Evolutionary conservation across 2,797 vertebrate genomes (phyloP).

Genomic region (Silurus lanzhouensis): DNA sequence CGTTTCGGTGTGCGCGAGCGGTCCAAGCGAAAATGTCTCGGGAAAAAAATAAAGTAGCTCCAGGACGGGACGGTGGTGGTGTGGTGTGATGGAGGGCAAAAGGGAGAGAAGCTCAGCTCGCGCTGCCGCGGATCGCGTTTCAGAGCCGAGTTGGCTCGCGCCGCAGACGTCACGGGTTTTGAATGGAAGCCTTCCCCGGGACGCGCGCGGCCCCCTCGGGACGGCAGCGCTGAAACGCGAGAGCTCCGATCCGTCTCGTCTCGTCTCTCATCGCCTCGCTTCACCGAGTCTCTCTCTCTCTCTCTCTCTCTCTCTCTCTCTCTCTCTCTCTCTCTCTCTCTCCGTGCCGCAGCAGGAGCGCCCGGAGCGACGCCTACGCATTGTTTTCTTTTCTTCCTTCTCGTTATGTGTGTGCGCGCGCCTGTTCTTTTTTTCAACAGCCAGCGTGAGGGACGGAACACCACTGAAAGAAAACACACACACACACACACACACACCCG

Average conservation of each 20-base stretch:
- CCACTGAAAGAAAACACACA: neutral
- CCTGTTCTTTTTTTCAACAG: neutral
- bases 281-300: slow-evolving; percentile 56
- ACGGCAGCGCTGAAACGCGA: slow-evolving; percentile 76
- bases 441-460: slow-evolving; percentile 5
- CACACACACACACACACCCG: neutral
- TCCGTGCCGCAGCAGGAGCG: slow-evolving; percentile 69
- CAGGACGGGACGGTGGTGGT: no score
- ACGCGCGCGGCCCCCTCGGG: slow-evolving; percentile 69
- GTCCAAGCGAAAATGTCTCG: slow-evolving; percentile 15
- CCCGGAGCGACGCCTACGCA: slow-evolving; percentile 62
- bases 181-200: slow-evolving; percentile 75
- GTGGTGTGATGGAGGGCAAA: slow-evolving; percentile 59
- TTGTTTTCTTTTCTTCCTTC: slow-evolving; percentile 43
- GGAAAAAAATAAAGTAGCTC: no score
- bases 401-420: neutral
- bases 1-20: neutral
- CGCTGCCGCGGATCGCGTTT: slow-evolving; percentile 72
- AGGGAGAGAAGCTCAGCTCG: slow-evolving; percentile 55
- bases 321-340: slow-evolving; percentile 43
- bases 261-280: slow-evolving; percentile 63
- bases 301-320: slow-evolving; percentile 32
- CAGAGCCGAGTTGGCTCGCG: slow-evolving; percentile 72
- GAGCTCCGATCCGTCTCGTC: slow-evolving; percentile 51
- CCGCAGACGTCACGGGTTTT: slow-evolving; percentile 80